Evolutionary conservation across 2,113 vertebrate genomes (phyloP).

Genomic region (Murina feae): DNA sequence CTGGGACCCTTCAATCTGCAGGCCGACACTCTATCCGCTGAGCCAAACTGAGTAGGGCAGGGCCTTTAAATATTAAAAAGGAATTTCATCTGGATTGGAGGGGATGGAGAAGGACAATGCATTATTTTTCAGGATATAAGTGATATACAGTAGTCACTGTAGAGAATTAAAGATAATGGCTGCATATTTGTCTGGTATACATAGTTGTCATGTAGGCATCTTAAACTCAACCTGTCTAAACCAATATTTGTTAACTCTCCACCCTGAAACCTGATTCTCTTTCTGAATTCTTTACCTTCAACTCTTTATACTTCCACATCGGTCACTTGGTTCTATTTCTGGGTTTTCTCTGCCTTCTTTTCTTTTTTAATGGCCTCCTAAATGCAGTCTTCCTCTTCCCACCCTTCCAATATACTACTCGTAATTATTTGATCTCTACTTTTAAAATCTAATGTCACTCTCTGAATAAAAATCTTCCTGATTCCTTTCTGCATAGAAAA

Average conservation of each 20-base stretch:
- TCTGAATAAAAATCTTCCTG: background rate
- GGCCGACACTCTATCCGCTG: no score
- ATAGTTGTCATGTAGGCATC: constrained; percentile 1
- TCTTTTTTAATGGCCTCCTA: background rate
- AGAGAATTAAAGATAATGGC: background rate
- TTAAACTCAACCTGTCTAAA: constrained; percentile 25
- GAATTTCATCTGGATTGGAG: background rate
- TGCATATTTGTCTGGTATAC: background rate
- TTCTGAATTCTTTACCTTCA: constrained; percentile 34
- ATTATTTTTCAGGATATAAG: background rate
- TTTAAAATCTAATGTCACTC: background rate
- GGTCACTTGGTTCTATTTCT: background rate
- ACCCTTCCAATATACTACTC: background rate
- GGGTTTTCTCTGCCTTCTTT: background rate
- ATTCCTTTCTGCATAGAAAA: background rate
- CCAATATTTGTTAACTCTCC: background rate
- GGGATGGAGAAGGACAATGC: background rate
- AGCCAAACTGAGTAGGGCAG: background rate
- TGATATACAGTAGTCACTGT: background rate
- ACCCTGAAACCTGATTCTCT: constrained; percentile 18
- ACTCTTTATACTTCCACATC: background rate
- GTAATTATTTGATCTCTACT: background rate
- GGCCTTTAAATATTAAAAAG: background rate
- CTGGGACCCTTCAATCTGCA: no score
- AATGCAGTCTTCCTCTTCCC: background rate